Conservation (phyloP, 2,797 vertebrate species). For the Adelosebastes latens region DNA sequence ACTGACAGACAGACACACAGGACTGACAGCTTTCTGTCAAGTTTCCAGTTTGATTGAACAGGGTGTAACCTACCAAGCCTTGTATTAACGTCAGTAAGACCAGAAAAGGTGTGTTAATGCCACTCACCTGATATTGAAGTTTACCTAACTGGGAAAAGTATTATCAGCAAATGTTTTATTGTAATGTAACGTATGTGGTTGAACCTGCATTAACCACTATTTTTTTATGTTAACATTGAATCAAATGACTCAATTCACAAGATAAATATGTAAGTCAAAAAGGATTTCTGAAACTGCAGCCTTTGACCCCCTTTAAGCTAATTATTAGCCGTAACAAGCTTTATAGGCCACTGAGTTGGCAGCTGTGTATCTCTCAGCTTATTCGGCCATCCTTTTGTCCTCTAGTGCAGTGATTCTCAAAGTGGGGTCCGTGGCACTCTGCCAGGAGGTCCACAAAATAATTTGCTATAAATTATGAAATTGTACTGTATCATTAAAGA, state of each 20-base stretch:
- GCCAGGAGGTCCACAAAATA: too few species aligned
- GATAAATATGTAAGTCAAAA: not conserved
- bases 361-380: not conserved
- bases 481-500: too few species aligned
- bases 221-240: not conserved
- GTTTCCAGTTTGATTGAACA: conserved; percentile 8
- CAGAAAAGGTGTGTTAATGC: not conserved
- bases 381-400: not conserved
- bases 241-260: not conserved
- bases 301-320: not conserved
- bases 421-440: too few species aligned
- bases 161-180: not conserved
- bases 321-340: not conserved
- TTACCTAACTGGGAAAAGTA: not conserved
- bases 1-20: not conserved
- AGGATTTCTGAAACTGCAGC: not conserved
- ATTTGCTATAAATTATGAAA: too few species aligned
- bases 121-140: not conserved
- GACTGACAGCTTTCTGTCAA: conserved; percentile 7
- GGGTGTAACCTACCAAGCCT: not conserved
- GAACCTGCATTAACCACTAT: not conserved
- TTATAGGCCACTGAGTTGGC: not conserved
- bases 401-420: not conserved
- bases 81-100: not conserved
- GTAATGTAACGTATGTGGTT: not conserved